These are phyloP conservation scores for Haliclona indistincta DNA, from an alignment of 37 sponge, comb jelly and placozoan genomes.

Conservation along the genomic window DNA sequence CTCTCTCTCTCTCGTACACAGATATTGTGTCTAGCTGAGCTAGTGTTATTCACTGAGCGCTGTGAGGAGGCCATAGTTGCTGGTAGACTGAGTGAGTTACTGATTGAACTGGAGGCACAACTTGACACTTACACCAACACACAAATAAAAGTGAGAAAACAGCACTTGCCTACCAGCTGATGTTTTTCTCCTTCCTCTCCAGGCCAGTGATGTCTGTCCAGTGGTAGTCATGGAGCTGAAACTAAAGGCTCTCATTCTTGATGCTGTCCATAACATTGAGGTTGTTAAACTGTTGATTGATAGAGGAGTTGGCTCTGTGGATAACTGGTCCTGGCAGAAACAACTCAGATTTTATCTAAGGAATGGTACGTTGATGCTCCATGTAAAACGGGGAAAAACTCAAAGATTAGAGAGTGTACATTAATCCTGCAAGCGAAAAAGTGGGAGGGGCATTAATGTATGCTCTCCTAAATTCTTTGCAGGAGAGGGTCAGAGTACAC, in stretches of 20 bases:
- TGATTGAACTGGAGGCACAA: constrained; percentile 90
- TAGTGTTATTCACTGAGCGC: constrained; percentile 90
- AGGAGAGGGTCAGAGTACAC: no score
- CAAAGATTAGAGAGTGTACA: no score
- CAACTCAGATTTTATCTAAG: constrained; percentile 86
- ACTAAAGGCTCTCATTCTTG: constrained; percentile 91
- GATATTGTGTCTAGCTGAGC: constrained; percentile 88
- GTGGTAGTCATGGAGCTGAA: constrained; percentile 61
- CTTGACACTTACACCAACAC: constrained; percentile 80
- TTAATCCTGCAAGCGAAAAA: no score
- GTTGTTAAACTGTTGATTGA: constrained; percentile 62
- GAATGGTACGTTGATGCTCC: constrained; percentile 30
- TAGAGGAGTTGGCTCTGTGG: constrained; percentile 9
- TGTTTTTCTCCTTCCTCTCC: no score
- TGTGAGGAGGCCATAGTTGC: constrained; percentile 90
- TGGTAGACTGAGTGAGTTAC: constrained; percentile 67
- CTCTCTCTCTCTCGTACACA: constrained; percentile 56
- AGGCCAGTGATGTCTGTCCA: background rate
- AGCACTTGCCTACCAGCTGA: background rate
- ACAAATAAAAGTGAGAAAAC: constrained; percentile 55
- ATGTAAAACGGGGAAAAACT: no score
- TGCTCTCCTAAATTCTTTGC: no score
- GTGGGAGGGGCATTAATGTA: no score
- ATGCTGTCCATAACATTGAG: constrained; percentile 91
- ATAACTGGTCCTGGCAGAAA: constrained; percentile 95